These are phyloP conservation scores for Metopolophium dirhodum DNA, from an alignment of 1,140 invertebrate genomes.

Conservation along the genomic window DNA sequence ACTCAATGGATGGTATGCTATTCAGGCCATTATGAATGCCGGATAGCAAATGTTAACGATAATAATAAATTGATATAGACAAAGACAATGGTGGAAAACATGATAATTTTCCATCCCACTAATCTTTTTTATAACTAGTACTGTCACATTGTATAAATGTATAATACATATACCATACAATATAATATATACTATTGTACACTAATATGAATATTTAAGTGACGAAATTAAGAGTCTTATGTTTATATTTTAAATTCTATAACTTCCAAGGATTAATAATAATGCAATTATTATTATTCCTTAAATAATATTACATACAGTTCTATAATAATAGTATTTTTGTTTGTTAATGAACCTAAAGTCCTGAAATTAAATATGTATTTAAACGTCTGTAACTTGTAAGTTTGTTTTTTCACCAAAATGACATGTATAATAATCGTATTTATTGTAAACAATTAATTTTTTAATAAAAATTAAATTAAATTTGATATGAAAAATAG, in stretches of 20 bases:
- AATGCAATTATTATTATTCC: too few relatives aligned
- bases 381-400: too few relatives aligned
- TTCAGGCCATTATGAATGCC: neutral
- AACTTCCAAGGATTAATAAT: too few relatives aligned
- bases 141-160: neutral
- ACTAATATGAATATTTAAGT: neutral
- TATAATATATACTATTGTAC: neutral
- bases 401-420: too few relatives aligned
- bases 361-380: too few relatives aligned
- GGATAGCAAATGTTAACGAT: slow-evolving; percentile 3
- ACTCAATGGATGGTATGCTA: neutral
- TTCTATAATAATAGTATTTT: too few relatives aligned
- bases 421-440: too few relatives aligned
- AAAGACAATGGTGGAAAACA: neutral
- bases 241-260: neutral
- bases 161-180: neutral
- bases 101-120: neutral
- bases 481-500: too few relatives aligned
- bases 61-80: too few relatives aligned
- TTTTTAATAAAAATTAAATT: neutral
- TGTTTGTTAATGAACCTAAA: too few relatives aligned
- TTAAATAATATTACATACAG: too few relatives aligned
- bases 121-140: neutral
- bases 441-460: neutral
- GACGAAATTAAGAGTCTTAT: neutral